These are phyloP conservation scores for Holothuria glaberrima DNA, from an alignment of 35 echinoderm and acorn worm species.

Conservation along the genomic window DNA sequence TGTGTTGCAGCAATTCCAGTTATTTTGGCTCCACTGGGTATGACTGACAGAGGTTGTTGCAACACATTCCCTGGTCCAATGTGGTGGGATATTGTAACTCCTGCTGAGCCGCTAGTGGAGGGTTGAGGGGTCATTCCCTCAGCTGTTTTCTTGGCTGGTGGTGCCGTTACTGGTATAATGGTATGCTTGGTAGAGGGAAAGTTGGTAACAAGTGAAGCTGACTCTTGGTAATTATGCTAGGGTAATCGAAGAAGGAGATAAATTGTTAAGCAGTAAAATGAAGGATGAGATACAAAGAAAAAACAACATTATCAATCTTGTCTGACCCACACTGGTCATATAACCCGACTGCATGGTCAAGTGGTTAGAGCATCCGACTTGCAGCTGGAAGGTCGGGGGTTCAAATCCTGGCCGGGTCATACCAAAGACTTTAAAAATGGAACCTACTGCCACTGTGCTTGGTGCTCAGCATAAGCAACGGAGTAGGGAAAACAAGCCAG, in stretches of 20 bases:
- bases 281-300: too few relatives aligned
- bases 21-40: constrained; percentile 16
- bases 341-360: too few relatives aligned
- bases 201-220: neutral
- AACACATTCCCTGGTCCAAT: neutral
- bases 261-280: neutral
- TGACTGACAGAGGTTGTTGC: neutral
- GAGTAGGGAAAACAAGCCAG: too few relatives aligned
- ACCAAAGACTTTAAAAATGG: too few relatives aligned
- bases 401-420: too few relatives aligned
- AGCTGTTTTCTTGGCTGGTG: neutral
- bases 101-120: neutral
- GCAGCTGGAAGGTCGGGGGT: too few relatives aligned
- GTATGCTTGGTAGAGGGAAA: neutral
- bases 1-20: constrained; percentile 33
- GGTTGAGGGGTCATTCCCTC: neutral
- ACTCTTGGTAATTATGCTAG: neutral
- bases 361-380: too few relatives aligned
- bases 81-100: constrained; percentile 17
- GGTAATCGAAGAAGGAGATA: neutral
- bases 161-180: neutral
- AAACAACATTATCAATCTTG: too few relatives aligned
- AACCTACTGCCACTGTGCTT: too few relatives aligned
- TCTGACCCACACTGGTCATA: too few relatives aligned
- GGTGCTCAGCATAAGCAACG: too few relatives aligned